A percentile compares a stretch with the other conserved stretches of the same genome.
phyloP scores from a whole-genome alignment of 1,140 invertebrate species.

The Zaprionus camerounensis region DNA sequence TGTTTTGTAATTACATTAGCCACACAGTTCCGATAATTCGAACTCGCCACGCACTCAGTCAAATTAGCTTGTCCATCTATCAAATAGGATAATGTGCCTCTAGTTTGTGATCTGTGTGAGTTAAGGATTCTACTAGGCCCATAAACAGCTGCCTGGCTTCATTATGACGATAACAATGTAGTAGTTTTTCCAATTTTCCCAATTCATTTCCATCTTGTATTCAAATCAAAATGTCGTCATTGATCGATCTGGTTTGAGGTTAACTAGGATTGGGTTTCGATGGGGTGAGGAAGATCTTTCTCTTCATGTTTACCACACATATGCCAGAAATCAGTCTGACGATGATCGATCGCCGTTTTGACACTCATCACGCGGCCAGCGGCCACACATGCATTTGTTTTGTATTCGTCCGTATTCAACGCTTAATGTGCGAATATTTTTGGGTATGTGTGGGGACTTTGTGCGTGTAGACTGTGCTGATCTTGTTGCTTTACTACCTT shows the following conservation, averaged over 20 bases:
- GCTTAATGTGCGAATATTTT: conserved; percentile 4
- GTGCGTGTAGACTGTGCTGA: background rate
- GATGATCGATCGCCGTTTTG: conserved; percentile 46
- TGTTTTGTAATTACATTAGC: conserved; percentile 77
- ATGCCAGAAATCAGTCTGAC: conserved; percentile 53
- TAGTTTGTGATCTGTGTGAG: conserved; percentile 16
- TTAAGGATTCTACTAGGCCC: conserved; percentile 40
- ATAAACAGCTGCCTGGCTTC: conserved; percentile 54
- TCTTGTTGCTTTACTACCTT: background rate
- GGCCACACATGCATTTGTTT: conserved; percentile 28
- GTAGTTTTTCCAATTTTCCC: conserved; percentile 16
- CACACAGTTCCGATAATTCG: conserved; percentile 68
- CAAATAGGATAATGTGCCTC: conserved; percentile 51
- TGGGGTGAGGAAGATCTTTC: conserved; percentile 1
- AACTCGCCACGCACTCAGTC: conserved; percentile 70
- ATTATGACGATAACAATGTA: conserved; percentile 34
- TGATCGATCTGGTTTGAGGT: conserved; percentile 48
- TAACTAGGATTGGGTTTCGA: background rate
- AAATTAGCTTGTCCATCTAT: conserved; percentile 75
- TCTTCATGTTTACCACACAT: conserved; percentile 42
- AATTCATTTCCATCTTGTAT: conserved; percentile 28
- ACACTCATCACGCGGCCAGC: conserved; percentile 7
- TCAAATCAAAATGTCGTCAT: conserved; percentile 50
- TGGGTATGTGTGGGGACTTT: background rate
- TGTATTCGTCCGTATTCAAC: background rate